Percentiles rank a stretch among this genome's conserved stretches.
phyloP scores from a whole-genome alignment of 1,140 invertebrate genomes.

The Mamestra configurata region DNA sequence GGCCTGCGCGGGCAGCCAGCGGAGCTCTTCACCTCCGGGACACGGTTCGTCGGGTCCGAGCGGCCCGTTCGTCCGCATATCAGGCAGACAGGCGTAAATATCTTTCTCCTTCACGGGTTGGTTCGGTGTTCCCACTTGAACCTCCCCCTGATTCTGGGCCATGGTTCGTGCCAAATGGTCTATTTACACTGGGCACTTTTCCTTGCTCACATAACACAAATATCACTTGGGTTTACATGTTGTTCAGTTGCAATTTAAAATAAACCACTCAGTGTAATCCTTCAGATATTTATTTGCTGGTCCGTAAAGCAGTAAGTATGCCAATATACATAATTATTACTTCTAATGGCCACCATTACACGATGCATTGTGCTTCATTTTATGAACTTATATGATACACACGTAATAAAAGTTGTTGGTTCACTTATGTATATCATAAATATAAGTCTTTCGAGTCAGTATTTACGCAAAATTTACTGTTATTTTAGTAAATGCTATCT shows the following conservation, averaged over 20 bases:
- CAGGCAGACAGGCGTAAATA: conserved; percentile 92
- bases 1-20: conserved; percentile 97
- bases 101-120: conserved; percentile 87
- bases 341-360: conserved; percentile 88
- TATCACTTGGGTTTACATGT: conserved; percentile 73
- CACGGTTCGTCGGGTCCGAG: conserved; percentile 92
- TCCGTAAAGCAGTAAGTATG: conserved; percentile 84
- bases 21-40: conserved; percentile 95
- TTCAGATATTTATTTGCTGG: conserved; percentile 75
- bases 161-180: conserved; percentile 72
- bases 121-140: conserved; percentile 84
- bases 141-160: conserved; percentile 87
- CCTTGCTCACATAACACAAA: conserved; percentile 75
- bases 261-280: conserved; percentile 65
- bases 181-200: conserved; percentile 77
- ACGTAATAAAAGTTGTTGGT: conserved; percentile 60
- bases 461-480: conserved; percentile 75
- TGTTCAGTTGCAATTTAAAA: conserved; percentile 65
- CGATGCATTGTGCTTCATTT: conserved; percentile 85
- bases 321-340: conserved; percentile 88
- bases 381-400: conserved; percentile 70
- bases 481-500: conserved; percentile 84
- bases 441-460: conserved; percentile 67
- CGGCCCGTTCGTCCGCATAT: conserved; percentile 90
- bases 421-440: conserved; percentile 69